Percentiles rank a stretch among this genome's conserved stretches.
phyloP scores from a whole-genome alignment of 2,888 invertebrate genomes.

The Rotaria sp. region DNA sequence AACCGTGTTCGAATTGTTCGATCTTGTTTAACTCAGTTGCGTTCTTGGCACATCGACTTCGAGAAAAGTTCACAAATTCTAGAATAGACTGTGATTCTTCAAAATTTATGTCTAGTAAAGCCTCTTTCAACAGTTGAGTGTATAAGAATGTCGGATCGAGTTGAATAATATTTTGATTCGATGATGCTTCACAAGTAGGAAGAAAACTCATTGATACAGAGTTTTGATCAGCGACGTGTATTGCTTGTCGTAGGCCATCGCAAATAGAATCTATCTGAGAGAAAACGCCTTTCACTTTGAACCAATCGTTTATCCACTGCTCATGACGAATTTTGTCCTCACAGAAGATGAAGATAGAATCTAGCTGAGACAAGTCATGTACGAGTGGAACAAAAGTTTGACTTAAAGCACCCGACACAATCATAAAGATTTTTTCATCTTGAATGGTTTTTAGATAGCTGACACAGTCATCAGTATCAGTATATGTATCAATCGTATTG shows the following conservation, averaged over 20 bases:
- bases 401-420: not conserved
- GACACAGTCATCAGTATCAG: not conserved
- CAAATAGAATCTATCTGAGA: not conserved
- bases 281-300: not conserved
- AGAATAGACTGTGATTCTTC: not conserved
- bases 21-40: not conserved
- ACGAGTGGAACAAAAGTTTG: not conserved
- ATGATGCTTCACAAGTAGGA: not conserved
- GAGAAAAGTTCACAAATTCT: not conserved
- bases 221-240: not conserved
- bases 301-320: not conserved
- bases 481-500: not conserved
- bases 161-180: not conserved
- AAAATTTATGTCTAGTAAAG: not conserved
- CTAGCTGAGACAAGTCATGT: not conserved
- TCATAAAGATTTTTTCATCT: not conserved
- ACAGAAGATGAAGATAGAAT: not conserved
- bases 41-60: not conserved
- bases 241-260: not conserved
- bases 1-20: not conserved
- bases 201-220: not conserved
- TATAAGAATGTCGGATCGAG: not conserved
- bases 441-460: not conserved
- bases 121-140: not conserved
- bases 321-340: not conserved